Evolutionary conservation across 2,888 invertebrate genomes (phyloP), one percentile per base, ranked within the genome.

Genomic region (Neoscelio sp.): DNA sequence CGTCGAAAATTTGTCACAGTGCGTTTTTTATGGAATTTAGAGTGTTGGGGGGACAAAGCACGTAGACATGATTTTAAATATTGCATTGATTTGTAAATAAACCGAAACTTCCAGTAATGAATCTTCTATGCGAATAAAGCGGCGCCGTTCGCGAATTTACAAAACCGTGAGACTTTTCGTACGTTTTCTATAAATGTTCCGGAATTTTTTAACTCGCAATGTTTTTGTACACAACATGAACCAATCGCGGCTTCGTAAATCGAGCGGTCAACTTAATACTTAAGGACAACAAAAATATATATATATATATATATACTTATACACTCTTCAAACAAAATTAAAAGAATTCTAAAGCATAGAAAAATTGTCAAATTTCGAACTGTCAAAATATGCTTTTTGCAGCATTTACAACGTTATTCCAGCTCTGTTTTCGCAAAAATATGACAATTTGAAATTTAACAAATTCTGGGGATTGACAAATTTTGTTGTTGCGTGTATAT

Each of bases 81-180:
- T 87, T 89, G 90, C 89, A 89, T 90, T 89, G 87, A 90, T 89
- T 88, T 90, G 90, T 90, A 90, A 89, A 90, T 90, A 70, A 38
- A 44, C 33, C 26, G 20, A 90, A 89, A 88, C 87, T 89, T 89
- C 87, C 88, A 86, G 83, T 86, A 84, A 86, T 81, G 50, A 76
- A 82, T 68, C 71, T 82, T 83, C 78, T 86, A 81, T 79, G 79
- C 83, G 80, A 68, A 83, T 81, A 68, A 71, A 82, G 67, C 68
- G n/a, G 73, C 73, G 77, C 80, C 80, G 78, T 71, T 56, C 68
- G 67, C 60, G 64, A 70, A 78, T 80, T 82, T 77, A 78, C 73
- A 52, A 44, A 73, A 76, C 67, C 67, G 65, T 74, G 54, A 40
- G 12, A 60, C 23, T 80, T 84, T 85, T 86, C 85, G 80, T 86